Base-by-base conservation (phyloP, 2,888 invertebrate species). In the Macrophya alboannulata region DNA sequence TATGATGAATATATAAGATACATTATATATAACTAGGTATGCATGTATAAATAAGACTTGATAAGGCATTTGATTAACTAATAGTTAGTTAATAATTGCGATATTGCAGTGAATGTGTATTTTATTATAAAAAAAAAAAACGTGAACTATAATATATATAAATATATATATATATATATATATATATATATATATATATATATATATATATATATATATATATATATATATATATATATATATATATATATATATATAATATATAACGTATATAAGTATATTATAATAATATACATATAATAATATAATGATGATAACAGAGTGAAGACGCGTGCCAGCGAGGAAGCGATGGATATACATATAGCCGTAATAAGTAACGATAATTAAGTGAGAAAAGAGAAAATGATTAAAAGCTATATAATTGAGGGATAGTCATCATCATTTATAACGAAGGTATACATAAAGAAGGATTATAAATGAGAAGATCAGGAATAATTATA, bases 41-140 rank as follows among this genome's bases (percentile, higher is more conserved):
- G 79, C 48, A 76, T 79, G n/a, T 55, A 68, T 68, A 65, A 62
- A 31, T 82, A 85, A 82, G 48, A 72, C 45, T 62, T 65, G 55
- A 62, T 77, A 76, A 85, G 48, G 37, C 85, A 85, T 85, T 74
- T 81, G 71, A 71, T 77, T 77, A 77, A 77, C 31, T 55, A 77
- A 83, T 85, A 68, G 51, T 85, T 43, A 85, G 62, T 62, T 85
- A 68, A 51, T 37, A 68, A 82, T 48, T 89, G 89, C 90, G 90
- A 90, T 89, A 89, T 90, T 89, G 12, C 68, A 45, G 91, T 91
- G 92, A 91, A 91, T 91, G 92, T 91, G 92, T 92, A 92, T 92
- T 92, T 92, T 92, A 92, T 92, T 91, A 92, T 91, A 90, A 87
- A n/a, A n/a, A n/a, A n/a, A n/a, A n/a, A n/a, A n/a, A 87, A 48